Conservation (phyloP, 2,888 invertebrate species). For the Agelastica alni region DNA sequence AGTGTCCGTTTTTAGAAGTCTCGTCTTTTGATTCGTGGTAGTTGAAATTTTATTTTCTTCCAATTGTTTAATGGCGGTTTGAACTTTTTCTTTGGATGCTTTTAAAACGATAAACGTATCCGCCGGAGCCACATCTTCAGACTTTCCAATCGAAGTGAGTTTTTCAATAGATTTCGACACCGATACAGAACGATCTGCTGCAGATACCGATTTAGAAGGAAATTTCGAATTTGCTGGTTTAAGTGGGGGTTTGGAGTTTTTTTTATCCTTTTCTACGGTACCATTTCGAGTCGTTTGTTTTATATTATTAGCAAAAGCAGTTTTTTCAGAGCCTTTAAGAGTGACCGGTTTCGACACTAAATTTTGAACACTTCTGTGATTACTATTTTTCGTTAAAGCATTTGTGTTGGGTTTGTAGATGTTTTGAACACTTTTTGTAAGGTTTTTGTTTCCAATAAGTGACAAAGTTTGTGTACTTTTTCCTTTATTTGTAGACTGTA, state of each 20-base stretch:
- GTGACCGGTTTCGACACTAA: conserved; percentile 8
- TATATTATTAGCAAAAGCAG: neutral
- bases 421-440: conserved; percentile 38
- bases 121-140: conserved; percentile 26
- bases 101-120: conserved; percentile 35
- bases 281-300: too few relatives aligned
- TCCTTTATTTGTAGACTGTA: conserved; percentile 9
- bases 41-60: conserved; percentile 29
- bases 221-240: conserved; percentile 15
- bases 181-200: neutral
- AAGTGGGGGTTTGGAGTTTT: neutral
- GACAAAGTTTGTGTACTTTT: conserved; percentile 30
- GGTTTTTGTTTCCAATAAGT: conserved; percentile 3
- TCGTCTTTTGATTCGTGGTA: conserved; percentile 23
- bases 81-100: conserved; percentile 37
- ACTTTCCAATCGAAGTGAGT: conserved; percentile 18
- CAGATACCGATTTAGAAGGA: neutral
- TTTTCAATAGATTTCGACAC: conserved; percentile 21
- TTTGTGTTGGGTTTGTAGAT: conserved; percentile 28
- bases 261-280: neutral
- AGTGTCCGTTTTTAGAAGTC: conserved; percentile 34
- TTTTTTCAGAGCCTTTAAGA: neutral
- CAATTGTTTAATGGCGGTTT: conserved; percentile 37
- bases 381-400: conserved; percentile 23
- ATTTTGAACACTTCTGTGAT: conserved; percentile 25